A percentile compares a stretch with the other conserved stretches of the same genome.
These are phyloP conservation scores for Micronycteris hirsuta DNA, from an alignment of 2,113 vertebrate genomes.

Conservation along the genomic window DNA sequence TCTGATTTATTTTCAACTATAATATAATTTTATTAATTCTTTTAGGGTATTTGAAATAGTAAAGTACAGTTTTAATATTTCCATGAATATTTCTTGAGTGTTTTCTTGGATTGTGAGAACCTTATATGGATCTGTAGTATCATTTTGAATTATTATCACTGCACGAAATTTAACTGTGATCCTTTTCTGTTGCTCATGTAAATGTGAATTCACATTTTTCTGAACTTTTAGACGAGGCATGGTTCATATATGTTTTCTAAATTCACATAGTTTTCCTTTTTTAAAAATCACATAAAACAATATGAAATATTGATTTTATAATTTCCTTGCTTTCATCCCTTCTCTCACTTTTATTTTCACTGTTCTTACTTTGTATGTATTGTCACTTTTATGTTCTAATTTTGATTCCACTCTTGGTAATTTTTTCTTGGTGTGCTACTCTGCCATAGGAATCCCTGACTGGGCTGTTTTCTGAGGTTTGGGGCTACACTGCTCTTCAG, in stretches of 20 bases:
- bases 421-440: neutral
- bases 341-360: neutral
- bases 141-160: neutral
- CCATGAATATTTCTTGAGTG: neutral
- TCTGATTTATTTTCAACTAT: neutral
- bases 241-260: neutral
- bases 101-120: neutral
- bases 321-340: neutral
- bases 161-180: neutral
- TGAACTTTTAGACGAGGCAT: neutral
- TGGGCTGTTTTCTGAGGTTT: neutral
- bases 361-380: neutral
- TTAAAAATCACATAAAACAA: neutral
- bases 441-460: neutral
- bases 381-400: neutral
- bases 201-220: neutral
- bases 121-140: neutral
- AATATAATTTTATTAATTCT: neutral
- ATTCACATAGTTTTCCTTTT: neutral
- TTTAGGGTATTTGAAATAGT: neutral
- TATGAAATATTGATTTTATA: neutral
- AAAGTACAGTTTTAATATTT: neutral
- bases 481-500: neutral
- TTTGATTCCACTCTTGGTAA: neutral
- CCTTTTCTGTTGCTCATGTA: neutral